Evolutionary conservation across 2,113 vertebrate genomes (phyloP), one percentile per base, ranked within the genome.

Genomic region (Zosterops borbonicus): DNA sequence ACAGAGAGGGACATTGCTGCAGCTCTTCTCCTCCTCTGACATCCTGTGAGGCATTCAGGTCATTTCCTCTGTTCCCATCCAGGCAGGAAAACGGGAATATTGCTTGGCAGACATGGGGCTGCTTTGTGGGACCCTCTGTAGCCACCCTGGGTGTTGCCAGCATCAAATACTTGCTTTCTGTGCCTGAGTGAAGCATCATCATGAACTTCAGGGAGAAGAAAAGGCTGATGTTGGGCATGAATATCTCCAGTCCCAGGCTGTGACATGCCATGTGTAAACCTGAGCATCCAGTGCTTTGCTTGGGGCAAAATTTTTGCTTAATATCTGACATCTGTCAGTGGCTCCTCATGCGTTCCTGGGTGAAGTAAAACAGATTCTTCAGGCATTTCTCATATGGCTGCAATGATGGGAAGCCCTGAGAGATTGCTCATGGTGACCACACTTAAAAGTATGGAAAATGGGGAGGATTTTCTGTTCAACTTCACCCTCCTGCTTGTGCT

Each of bases 291-390:
- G 81, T 56, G 67, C 56, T 91, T 91, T 71, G 93, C 94, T 84
- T 1, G 6, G 28, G 93, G 94, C 81, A 92, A 74, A 94, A 91
- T 77, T 68, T 94, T 91, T 92, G 23, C 73, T 95, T 91, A 83
- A 75, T 93, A 87, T 89, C 79, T 97, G 94, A 96, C 76, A 87
- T 93, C 63, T 92, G 79, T 96, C 92, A 87, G 64, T 78, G 71
- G 18, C 44, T 94, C 33, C 29, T 27, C 35, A 28, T 21, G 7
- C 47, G 21, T 85, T 96, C 29, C 28, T 59, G 67, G 23, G 64
- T 85, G 82, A 96, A 78, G 46, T 42, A 29, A 76, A 75, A 83
- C 67, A 93, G 84, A 65, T 87, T 64, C 59, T 60, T 52, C 44
- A 33, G 80, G 39, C 83, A 10, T 75, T 75, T n/a, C 15, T 94